Conservation (phyloP, 2,113 vertebrate species). For the Cariama cristata region DNA sequence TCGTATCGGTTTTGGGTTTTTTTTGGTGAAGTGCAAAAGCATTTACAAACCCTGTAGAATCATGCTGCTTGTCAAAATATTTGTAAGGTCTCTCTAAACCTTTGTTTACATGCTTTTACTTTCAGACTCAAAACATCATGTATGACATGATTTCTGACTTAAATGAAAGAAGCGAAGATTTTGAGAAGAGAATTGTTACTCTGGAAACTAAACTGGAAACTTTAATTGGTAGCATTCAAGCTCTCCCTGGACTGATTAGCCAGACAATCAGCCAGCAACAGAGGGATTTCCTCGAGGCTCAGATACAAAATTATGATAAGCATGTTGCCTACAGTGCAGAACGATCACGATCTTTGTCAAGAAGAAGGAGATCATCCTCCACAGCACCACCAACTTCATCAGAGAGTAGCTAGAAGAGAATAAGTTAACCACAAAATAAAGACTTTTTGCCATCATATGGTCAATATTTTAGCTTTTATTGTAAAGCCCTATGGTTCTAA, state of each 20-base stretch:
- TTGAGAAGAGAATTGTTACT: constrained; percentile 96
- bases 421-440: constrained; percentile 86
- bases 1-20: not conserved
- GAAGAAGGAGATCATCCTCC: constrained; percentile 92
- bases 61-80: not conserved
- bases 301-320: constrained; percentile 92
- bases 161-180: constrained; percentile 97
- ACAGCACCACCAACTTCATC: constrained; percentile 97
- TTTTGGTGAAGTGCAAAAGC: not conserved
- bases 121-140: constrained; percentile 98
- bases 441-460: constrained; percentile 99
- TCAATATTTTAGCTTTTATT: constrained; percentile 99
- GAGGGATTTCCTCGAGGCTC: constrained; percentile 92
- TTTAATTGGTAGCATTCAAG: constrained; percentile 93
- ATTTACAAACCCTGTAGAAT: not conserved
- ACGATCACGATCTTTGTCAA: constrained; percentile 90
- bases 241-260: constrained; percentile 95
- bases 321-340: constrained; percentile 84
- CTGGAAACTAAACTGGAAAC: constrained; percentile 97
- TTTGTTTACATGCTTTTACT: constrained; percentile 51
- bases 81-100: not conserved
- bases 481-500: constrained; percentile 99
- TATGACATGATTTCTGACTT: constrained; percentile 99
- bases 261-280: constrained; percentile 96
- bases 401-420: constrained; percentile 97